These are phyloP conservation scores for Ecdyonurus torrentis DNA, from an alignment of 2,888 invertebrate species.

Conservation along the genomic window DNA sequence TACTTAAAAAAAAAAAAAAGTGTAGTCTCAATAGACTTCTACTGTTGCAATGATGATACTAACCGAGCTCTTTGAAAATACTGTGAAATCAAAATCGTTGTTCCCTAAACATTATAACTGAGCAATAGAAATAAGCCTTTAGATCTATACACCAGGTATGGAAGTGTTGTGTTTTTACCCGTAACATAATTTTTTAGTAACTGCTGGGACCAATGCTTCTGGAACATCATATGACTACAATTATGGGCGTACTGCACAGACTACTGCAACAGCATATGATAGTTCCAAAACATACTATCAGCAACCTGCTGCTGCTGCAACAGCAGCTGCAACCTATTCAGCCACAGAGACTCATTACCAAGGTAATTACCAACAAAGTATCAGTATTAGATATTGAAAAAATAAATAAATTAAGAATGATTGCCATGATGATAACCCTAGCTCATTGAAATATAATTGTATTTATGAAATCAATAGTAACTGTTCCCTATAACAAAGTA, in stretches of 20 bases:
- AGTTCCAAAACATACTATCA: constrained; percentile 72
- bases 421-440: not conserved
- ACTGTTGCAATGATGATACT: no score
- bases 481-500: not conserved
- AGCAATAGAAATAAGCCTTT: no score
- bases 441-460: not conserved
- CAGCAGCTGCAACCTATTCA: constrained; percentile 39
- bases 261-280: constrained; percentile 47
- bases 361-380: constrained; percentile 15
- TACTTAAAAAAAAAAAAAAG: no score
- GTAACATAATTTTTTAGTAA: constrained; percentile 17
- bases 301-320: constrained; percentile 56
- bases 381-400: not conserved
- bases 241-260: constrained; percentile 42
- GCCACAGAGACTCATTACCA: constrained; percentile 34
- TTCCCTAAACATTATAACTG: no score
- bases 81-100: no score
- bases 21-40: not conserved
- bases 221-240: constrained; percentile 48
- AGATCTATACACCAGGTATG: no score
- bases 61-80: no score
- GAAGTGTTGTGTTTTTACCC: no score
- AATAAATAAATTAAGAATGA: not conserved
- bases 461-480: not conserved
- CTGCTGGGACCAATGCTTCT: constrained; percentile 29